A percentile compares a stretch with the other conserved stretches of the same genome.
phyloP scores from a whole-genome alignment of 2,888 invertebrate species.

The Athalia rosae region DNA sequence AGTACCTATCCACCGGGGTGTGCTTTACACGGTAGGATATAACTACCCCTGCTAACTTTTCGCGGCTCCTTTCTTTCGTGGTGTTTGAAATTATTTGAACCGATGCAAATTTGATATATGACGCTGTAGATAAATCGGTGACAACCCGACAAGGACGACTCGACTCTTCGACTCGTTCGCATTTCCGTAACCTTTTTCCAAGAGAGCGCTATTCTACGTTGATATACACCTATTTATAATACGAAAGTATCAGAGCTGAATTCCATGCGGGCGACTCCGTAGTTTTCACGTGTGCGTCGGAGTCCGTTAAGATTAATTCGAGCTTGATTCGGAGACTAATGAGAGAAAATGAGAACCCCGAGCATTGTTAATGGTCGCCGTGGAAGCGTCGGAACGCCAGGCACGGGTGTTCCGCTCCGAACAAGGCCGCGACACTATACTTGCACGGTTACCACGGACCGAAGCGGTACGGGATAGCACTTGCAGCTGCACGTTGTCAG shows the following conservation, averaged over 20 bases:
- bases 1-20: background rate
- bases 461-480: background rate
- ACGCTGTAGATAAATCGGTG: too few species aligned
- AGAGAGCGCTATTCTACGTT: too few species aligned
- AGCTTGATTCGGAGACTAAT: background rate
- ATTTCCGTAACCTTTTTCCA: too few species aligned
- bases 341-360: constrained; percentile 25
- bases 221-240: too few species aligned
- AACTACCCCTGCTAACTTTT: too few species aligned
- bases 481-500: background rate
- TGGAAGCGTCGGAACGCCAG: background rate
- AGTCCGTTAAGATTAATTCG: background rate
- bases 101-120: too few species aligned
- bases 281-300: background rate
- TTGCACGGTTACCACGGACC: background rate
- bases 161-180: too few species aligned
- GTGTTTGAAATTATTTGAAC: too few species aligned
- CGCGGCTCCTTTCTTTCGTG: too few species aligned
- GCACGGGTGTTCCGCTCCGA: background rate
- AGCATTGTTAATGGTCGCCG: constrained; percentile 28
- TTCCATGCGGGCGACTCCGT: background rate
- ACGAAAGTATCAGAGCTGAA: too few species aligned
- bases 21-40: background rate
- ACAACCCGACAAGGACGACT: too few species aligned
- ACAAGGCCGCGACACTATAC: background rate